Conservation (phyloP, 2,888 invertebrate species). For the Peribatodes rhomboidaria region DNA sequence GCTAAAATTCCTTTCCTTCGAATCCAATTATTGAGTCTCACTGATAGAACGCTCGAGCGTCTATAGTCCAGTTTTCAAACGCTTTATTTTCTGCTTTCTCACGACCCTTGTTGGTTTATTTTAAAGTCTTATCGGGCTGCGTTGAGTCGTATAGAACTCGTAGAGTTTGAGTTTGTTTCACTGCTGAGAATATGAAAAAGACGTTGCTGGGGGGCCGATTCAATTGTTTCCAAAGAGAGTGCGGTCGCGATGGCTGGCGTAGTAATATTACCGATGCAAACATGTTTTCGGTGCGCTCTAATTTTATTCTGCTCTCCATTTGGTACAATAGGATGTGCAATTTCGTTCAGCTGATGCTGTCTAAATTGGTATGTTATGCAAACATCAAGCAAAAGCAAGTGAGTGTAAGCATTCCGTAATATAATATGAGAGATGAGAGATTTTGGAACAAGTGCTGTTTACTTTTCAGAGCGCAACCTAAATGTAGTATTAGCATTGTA, state of each 20-base stretch:
- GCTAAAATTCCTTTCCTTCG: constrained; percentile 74
- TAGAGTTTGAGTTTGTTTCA: constrained; percentile 58
- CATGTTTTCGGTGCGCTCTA: constrained; percentile 68
- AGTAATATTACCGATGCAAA: constrained; percentile 70
- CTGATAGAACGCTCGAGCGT: constrained; percentile 64
- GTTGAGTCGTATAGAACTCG: constrained; percentile 53
- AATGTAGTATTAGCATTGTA: constrained; percentile 36
- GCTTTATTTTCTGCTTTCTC: constrained; percentile 64
- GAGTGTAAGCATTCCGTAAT: constrained; percentile 58
- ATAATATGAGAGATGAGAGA: constrained; percentile 60
- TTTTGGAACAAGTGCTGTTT: constrained; percentile 58
- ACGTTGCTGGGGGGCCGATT: constrained; percentile 51
- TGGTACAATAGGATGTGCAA: constrained; percentile 71
- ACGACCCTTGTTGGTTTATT: constrained; percentile 55
- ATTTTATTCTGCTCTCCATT: constrained; percentile 72
- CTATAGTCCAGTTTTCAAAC: constrained; percentile 53
- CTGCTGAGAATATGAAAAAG: constrained; percentile 62
- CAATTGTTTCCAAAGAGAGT: constrained; percentile 55
- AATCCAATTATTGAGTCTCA: constrained; percentile 78
- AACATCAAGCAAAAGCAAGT: constrained; percentile 69
- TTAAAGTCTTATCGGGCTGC: constrained; percentile 50
- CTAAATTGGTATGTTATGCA: constrained; percentile 71
- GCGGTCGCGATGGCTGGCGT: constrained; percentile 56
- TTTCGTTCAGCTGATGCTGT: constrained; percentile 69
- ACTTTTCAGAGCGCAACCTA: constrained; percentile 48